Percentiles rank a stretch among this genome's conserved stretches.
Conservation (phyloP, 2,113 vertebrate species). For the Sprattus sprattus region DNA sequence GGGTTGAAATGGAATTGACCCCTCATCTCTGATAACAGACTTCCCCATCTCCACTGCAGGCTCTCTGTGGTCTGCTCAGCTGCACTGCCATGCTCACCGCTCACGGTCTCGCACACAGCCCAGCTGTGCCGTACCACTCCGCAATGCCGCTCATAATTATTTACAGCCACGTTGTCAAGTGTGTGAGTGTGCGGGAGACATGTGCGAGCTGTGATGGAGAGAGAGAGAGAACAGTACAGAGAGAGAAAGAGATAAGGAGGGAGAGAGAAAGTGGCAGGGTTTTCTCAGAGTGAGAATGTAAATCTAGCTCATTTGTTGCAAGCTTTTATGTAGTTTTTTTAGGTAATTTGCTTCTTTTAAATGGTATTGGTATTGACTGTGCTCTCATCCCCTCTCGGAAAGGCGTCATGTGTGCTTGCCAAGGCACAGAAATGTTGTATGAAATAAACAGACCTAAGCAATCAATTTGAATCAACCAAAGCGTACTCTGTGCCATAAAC, state of each 20-base stretch:
- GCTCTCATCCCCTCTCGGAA: not conserved
- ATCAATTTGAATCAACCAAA: not conserved
- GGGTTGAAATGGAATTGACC: conserved; percentile 9
- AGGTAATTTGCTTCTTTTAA: not conserved
- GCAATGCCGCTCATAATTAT: not conserved
- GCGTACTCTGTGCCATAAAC: not conserved
- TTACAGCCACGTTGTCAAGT: conserved; percentile 16
- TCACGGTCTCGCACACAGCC: not conserved
- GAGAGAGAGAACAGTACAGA: not conserved
- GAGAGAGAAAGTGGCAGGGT: not conserved
- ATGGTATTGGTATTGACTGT: not conserved
- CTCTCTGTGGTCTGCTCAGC: not conserved
- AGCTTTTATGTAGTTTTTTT: not conserved
- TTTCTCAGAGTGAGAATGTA: not conserved
- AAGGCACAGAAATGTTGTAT: not conserved
- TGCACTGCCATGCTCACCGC: not conserved
- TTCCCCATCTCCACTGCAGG: not conserved
- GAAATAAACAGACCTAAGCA: not conserved
- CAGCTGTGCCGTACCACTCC: not conserved
- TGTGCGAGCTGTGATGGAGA: not conserved
- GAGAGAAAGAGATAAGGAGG: too few species aligned
- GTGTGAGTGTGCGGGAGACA: not conserved
- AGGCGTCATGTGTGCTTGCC: not conserved
- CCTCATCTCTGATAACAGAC: not conserved
- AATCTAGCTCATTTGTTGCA: not conserved